A percentile compares a stretch with the other conserved stretches of the same genome.
Evolutionary conservation across 2,797 vertebrate species (phyloP).

Genomic region (Malurus leucopterus): DNA sequence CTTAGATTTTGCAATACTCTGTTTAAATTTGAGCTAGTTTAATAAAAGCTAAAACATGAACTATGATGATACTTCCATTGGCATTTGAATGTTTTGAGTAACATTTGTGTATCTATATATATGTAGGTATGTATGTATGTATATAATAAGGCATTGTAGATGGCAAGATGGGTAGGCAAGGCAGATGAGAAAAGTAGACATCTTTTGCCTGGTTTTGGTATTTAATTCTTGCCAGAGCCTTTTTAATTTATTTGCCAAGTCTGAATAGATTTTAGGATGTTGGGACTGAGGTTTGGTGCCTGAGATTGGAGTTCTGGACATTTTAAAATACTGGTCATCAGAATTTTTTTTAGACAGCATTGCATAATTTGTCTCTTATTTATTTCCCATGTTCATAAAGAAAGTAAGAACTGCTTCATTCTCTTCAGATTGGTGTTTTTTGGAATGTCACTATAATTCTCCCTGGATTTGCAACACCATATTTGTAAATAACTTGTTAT

Average conservation of each 20-base stretch:
- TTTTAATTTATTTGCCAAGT: not conserved
- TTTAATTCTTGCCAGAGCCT: not conserved
- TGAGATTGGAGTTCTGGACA: not conserved
- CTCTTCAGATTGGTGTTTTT: not conserved
- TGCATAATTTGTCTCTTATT: not conserved
- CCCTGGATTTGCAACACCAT: not conserved
- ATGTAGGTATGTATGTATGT: not conserved
- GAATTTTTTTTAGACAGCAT: not conserved
- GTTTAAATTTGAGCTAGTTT: not conserved
- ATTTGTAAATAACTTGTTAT: not conserved
- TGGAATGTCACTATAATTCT: not conserved
- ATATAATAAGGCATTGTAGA: not conserved
- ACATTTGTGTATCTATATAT: not conserved
- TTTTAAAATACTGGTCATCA: not conserved
- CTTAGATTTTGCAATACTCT: not conserved
- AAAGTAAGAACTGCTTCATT: not conserved
- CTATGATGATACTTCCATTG: not conserved
- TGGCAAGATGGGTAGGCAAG: not conserved
- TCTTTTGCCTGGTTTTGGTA: not conserved
- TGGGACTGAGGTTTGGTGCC: accelerated
- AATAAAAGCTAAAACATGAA: not conserved
- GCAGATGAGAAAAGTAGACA: not conserved
- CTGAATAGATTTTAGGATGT: not conserved
- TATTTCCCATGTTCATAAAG: not conserved
- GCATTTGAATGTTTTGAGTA: not conserved